Evolutionary conservation across 2,888 invertebrate species (phyloP), one percentile per base, ranked within the genome.

Genomic region (Stenodema calcarata): DNA sequence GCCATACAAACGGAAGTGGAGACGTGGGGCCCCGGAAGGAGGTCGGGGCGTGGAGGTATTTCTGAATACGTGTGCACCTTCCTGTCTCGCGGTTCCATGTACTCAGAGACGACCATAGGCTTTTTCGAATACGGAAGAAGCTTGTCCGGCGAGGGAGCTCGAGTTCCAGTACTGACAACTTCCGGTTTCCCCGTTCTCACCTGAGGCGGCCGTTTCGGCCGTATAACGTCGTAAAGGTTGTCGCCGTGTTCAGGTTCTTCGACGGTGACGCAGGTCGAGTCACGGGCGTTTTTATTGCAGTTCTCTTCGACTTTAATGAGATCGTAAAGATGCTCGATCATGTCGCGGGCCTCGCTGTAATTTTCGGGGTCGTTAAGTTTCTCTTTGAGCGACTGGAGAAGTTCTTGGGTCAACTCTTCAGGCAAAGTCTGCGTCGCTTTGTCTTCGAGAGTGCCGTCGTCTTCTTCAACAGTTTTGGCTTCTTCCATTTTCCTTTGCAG

Each of bases 301-400:
- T 92, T 94, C 89, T 95, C 94, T 90, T 95, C 94, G 2, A 95
- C 93, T 90, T 95, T 95, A 78, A 95, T 94, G 82, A 95, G 92
- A 90, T 95, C 95, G 90, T 95, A 95, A 7, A 95, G 91, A 89
- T 95, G 94, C 90, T 95, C 95, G 87, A 96, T 95, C 92, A 95
- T 94, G 91, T 95, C 95, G 54, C 95, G 92, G 1, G 95, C 95
- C 90, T 95, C 94, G 84, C 94, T 93, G 89, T 95, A 95, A 87
- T 95, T 94, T 85, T 94, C 93, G 0, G 95, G 95, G 90, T 94
- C 94, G 89, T 95, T 94, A 9, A 96, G 90, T 89, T 94, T 94
- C 89, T 94, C 94, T 86, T 94, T 92, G 18, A 96, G 91, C 88
- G 94, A 93, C 89, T 94, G 94, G 87, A 96, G 91, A 80, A 95